A percentile compares a stretch with the other conserved stretches of the same genome.
Evolutionary conservation across 2,888 invertebrate genomes (phyloP).

Genomic region (Theodoxus fluviatilis): DNA sequence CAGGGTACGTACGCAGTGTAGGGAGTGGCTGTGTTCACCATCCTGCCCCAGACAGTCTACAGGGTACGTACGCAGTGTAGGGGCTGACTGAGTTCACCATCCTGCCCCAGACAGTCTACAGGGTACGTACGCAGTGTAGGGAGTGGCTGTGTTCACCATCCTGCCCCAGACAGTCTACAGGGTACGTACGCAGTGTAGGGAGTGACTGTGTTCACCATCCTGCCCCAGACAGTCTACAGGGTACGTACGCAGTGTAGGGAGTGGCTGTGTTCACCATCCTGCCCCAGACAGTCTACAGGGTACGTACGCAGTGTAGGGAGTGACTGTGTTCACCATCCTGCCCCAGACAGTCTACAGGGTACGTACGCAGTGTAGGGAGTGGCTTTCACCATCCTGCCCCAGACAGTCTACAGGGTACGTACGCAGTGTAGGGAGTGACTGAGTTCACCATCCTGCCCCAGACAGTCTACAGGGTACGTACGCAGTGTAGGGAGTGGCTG

Average conservation of each 20-base stretch:
- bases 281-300: conserved; percentile 57
- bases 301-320: conserved; percentile 45
- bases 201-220: conserved; percentile 47
- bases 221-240: conserved; percentile 57
- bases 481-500: conserved; percentile 44
- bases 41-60: conserved; percentile 56
- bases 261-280: conserved; percentile 49
- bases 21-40: conserved; percentile 48
- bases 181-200: conserved; percentile 49
- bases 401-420: conserved; percentile 56
- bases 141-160: conserved; percentile 48
- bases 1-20: conserved; percentile 47
- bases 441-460: conserved; percentile 54
- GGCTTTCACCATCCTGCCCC: conserved; percentile 52
- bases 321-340: conserved; percentile 48
- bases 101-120: conserved; percentile 55
- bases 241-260: conserved; percentile 47
- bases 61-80: conserved; percentile 47
- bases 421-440: conserved; percentile 40
- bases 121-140: conserved; percentile 48
- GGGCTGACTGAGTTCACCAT: conserved; percentile 51
- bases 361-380: no score
- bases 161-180: conserved; percentile 56
- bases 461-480: conserved; percentile 54
- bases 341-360: conserved; percentile 59